These are phyloP conservation scores for Montipora capricornis DNA, from an alignment of 64 coral and sea anemone genomes.

Conservation along the genomic window DNA sequence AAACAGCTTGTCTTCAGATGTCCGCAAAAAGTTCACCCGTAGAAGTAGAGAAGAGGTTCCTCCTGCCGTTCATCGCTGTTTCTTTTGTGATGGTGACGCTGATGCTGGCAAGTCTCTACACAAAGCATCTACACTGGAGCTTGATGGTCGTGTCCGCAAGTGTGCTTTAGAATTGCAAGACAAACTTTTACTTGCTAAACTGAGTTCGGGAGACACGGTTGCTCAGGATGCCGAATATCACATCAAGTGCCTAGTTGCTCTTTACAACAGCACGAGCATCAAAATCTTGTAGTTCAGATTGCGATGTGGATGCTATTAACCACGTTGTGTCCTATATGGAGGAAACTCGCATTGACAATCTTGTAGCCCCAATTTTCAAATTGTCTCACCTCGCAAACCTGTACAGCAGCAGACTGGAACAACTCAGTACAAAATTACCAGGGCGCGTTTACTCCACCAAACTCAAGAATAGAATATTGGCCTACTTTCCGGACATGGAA, in stretches of 20 bases:
- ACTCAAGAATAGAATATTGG: constrained; percentile 69
- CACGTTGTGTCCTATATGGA: constrained; percentile 78
- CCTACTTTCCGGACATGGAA: constrained; percentile 54
- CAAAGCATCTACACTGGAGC: constrained; percentile 43
- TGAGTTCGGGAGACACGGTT: constrained; percentile 59
- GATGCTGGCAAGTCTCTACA: constrained; percentile 25
- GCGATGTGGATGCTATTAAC: constrained; percentile 33
- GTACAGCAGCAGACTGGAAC: constrained; percentile 36
- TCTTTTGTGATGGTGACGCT: constrained; percentile 39
- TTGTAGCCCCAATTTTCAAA: constrained; percentile 56
- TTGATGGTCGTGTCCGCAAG: constrained; percentile 39
- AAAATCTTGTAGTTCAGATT: constrained; percentile 24
- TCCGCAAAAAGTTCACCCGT: constrained; percentile 12
- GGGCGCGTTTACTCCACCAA: constrained; percentile 59
- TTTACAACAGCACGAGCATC: constrained; percentile 62
- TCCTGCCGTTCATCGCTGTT: constrained; percentile 19
- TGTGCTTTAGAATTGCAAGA: no score
- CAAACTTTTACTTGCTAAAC: constrained; percentile 25
- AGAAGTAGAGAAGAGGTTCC: not conserved
- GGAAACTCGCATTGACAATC: constrained; percentile 32
- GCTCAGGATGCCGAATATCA: constrained; percentile 57
- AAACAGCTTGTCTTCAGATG: not conserved
- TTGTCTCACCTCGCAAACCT: constrained; percentile 45
- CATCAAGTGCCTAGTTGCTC: constrained; percentile 47
- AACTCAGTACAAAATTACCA: constrained; percentile 31